These are phyloP conservation scores for Alosa sapidissima DNA, from an alignment of 2,797 vertebrate genomes.

Conservation along the genomic window DNA sequence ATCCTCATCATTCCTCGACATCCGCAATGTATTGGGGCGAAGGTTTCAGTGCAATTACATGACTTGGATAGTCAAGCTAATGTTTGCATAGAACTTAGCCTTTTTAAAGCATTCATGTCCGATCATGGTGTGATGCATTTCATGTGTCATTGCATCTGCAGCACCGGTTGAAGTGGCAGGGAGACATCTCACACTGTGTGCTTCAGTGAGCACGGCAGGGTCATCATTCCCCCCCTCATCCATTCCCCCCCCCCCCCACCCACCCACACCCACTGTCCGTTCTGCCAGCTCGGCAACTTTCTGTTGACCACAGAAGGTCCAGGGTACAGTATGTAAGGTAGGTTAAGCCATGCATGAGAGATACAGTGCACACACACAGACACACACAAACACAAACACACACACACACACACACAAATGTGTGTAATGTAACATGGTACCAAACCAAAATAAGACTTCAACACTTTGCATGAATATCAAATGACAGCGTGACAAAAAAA, in stretches of 20 bases:
- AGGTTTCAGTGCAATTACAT: background rate
- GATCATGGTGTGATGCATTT: background rate
- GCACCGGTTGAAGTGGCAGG: background rate
- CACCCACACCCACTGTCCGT: background rate
- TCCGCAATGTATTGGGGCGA: too few species aligned
- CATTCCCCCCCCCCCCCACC: too few species aligned
- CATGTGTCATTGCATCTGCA: background rate
- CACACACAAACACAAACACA: conserved; percentile 14
- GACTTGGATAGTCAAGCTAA: background rate
- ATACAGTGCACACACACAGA: background rate
- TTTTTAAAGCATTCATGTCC: background rate
- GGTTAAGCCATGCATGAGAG: background rate
- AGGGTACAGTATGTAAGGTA: background rate
- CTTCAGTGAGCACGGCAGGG: background rate
- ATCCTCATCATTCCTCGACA: background rate
- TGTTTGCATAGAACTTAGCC: background rate
- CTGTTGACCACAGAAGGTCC: background rate
- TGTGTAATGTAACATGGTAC: too few species aligned
- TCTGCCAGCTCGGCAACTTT: conserved; percentile 14
- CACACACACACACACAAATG: conserved; percentile 6
- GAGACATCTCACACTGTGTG: background rate
- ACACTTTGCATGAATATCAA: background rate
- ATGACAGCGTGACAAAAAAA: too few species aligned
- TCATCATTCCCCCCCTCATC: background rate
- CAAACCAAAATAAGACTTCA: background rate